Conservation (phyloP, 2,797 vertebrate species). For the Enteromius trimaculatus region DNA sequence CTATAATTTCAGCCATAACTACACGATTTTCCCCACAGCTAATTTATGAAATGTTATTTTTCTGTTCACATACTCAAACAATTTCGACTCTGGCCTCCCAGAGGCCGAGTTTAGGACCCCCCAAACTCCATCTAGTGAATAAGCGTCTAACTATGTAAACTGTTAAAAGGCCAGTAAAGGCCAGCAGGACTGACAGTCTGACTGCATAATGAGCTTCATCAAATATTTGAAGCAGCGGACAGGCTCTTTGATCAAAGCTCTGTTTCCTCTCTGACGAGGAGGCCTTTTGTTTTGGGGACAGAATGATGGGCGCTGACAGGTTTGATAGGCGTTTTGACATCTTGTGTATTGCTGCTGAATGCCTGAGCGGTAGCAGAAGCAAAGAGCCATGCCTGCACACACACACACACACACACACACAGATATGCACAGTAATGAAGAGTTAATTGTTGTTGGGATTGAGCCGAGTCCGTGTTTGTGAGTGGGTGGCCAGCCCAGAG, state of each 20-base stretch:
- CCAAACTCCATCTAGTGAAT: conserved; percentile 13
- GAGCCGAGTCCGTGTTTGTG: conserved; percentile 24
- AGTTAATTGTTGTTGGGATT: conserved; percentile 41
- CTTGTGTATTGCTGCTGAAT: conserved; percentile 42
- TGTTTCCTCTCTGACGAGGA: conserved; percentile 29
- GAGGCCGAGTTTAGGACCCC: background rate
- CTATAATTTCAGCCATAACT: background rate
- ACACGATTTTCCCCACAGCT: background rate
- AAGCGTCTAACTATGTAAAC: conserved; percentile 29
- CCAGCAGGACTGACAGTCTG: conserved; percentile 27
- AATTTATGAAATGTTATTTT: background rate
- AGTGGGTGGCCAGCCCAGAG: conserved; percentile 10
- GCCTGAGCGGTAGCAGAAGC: conserved; percentile 28
- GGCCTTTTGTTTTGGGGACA: conserved; percentile 45
- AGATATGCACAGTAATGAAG: conserved; percentile 49
- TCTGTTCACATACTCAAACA: background rate
- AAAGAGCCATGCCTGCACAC: background rate
- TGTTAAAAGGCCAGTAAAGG: conserved; percentile 39
- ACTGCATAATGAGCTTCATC: conserved; percentile 27
- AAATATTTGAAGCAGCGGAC: background rate
- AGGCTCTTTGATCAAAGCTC: conserved; percentile 17
- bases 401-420: conserved; percentile 24
- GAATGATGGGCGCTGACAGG: conserved; percentile 47
- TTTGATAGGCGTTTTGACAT: conserved; percentile 62
- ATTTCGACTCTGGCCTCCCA: background rate